These are phyloP conservation scores for Drosophila orosa DNA, from an alignment of 1,140 invertebrate genomes.

Conservation along the genomic window DNA sequence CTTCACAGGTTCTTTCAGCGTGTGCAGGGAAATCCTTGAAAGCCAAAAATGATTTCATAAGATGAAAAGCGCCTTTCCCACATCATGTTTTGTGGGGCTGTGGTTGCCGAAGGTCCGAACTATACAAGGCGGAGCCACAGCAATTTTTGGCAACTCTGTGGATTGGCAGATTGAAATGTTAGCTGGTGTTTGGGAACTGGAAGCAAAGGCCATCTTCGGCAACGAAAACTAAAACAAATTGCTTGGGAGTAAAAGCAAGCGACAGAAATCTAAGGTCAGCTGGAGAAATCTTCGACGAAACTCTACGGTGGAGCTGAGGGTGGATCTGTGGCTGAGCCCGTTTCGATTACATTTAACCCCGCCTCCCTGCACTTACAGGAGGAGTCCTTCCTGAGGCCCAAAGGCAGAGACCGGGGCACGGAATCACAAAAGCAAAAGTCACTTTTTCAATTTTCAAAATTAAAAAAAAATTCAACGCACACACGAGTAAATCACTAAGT, in stretches of 20 bases:
- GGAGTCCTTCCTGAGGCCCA: background rate
- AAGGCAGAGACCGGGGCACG: constrained; percentile 13
- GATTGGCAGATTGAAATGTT: constrained; percentile 55
- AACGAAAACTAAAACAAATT: constrained; percentile 58
- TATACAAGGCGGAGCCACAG: constrained; percentile 28
- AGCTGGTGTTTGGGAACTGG: constrained; percentile 1
- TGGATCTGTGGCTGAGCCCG: background rate
- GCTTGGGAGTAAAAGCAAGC: background rate
- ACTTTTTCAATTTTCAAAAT: constrained; percentile 83
- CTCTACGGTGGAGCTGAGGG: background rate
- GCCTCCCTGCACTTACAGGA: background rate
- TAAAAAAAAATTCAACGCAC: constrained; percentile 76
- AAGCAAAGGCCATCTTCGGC: constrained; percentile 21
- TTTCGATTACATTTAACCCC: constrained; percentile 41
- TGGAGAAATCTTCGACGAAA: background rate
- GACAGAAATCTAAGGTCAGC: background rate
- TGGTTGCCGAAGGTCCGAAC: background rate
- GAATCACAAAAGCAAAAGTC: constrained; percentile 79
- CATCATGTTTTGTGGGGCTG: constrained; percentile 42
- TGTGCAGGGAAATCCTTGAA: constrained; percentile 58
- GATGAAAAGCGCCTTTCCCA: constrained; percentile 70
- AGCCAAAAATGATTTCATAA: constrained; percentile 76
- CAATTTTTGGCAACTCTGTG: constrained; percentile 57
- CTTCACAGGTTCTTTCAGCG: constrained; percentile 5
- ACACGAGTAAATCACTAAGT: constrained; percentile 83